Evolutionary conservation across 2,888 invertebrate species (phyloP).

Genomic region (Altica lythri): DNA sequence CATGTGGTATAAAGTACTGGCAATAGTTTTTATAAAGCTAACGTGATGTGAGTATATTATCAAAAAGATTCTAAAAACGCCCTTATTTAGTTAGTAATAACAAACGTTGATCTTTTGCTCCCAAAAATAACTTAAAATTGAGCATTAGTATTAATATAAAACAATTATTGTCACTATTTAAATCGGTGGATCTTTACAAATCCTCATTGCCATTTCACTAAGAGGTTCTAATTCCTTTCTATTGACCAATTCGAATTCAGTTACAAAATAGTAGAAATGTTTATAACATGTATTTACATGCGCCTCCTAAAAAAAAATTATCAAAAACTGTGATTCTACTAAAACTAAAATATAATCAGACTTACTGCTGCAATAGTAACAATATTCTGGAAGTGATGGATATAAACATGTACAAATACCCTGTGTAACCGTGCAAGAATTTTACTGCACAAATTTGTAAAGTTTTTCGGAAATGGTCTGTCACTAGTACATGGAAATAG

Average conservation of each 20-base stretch:
- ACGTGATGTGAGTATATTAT: no score
- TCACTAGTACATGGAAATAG: slow-evolving; percentile 85
- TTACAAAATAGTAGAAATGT: slow-evolving; percentile 91
- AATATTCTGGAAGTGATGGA: slow-evolving; percentile 90
- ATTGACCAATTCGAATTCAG: slow-evolving; percentile 82
- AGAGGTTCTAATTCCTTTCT: slow-evolving; percentile 85
- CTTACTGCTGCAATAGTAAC: slow-evolving; percentile 85
- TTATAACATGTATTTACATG: slow-evolving; percentile 95
- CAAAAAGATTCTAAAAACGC: not conserved
- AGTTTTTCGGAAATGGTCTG: slow-evolving; percentile 86
- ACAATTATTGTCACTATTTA: slow-evolving; percentile 1
- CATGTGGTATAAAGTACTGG: no score
- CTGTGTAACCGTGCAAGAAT: slow-evolving; percentile 85
- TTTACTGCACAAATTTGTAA: slow-evolving; percentile 78
- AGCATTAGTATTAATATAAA: not conserved
- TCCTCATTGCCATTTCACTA: slow-evolving; percentile 73
- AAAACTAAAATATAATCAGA: slow-evolving; percentile 36
- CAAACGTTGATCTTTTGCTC: not conserved
- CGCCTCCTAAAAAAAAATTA: slow-evolving; percentile 69
- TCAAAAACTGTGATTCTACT: not conserved
- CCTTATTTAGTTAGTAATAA: no score
- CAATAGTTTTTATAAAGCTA: not conserved
- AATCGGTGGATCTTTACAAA: slow-evolving; percentile 65
- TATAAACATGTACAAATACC: slow-evolving; percentile 93
- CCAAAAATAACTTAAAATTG: not conserved